These are phyloP conservation scores for Sus cebifrons DNA, from an alignment of 2,797 vertebrate genomes.

Conservation along the genomic window DNA sequence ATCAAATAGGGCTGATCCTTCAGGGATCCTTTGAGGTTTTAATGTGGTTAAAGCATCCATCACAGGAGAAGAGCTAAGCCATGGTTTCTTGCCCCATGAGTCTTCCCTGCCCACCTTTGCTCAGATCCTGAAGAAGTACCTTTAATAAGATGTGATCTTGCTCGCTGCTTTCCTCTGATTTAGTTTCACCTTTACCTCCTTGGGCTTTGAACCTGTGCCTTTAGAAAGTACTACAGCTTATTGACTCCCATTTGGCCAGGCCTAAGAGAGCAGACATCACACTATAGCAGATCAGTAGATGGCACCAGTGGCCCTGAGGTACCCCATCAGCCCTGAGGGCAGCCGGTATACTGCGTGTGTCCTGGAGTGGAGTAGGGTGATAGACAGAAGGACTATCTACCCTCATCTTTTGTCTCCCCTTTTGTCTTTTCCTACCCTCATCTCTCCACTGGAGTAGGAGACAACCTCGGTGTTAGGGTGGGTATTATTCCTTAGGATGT, in stretches of 20 bases:
- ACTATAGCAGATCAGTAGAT: background rate
- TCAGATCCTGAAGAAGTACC: background rate
- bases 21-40: background rate
- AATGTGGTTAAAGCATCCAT: background rate
- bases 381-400: background rate
- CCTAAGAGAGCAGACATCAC: background rate
- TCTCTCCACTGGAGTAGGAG: background rate
- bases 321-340: background rate
- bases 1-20: background rate
- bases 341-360: background rate
- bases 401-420: background rate
- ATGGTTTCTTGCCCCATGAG: background rate
- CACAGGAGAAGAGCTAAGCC: background rate
- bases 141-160: background rate
- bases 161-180: background rate
- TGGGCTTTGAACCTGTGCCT: background rate
- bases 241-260: background rate
- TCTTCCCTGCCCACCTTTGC: background rate
- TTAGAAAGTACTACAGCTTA: background rate
- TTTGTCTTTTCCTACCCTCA: background rate
- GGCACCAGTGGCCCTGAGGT: background rate
- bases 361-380: background rate
- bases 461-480: background rate
- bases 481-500: background rate
- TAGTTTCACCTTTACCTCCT: background rate